These are phyloP conservation scores for Manis javanica DNA, from an alignment of 2,797 vertebrate genomes.

Conservation along the genomic window DNA sequence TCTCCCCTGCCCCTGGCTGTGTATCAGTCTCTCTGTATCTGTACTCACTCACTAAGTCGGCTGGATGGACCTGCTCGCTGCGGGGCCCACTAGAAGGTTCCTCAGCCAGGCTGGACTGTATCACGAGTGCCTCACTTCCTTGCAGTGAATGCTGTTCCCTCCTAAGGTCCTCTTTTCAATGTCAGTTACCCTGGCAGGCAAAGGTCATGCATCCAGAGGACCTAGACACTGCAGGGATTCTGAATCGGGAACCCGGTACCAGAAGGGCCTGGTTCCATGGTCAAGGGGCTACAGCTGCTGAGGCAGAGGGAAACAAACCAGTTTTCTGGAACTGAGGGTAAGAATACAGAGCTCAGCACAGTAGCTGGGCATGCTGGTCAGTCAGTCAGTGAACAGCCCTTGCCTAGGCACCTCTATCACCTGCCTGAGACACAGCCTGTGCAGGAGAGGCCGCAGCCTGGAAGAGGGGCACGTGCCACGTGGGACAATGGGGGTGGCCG, in stretches of 20 bases:
- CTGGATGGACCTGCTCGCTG: not conserved
- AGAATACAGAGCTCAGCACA: not conserved
- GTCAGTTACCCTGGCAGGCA: not conserved
- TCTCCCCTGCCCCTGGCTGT: not conserved
- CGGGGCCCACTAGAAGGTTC: not conserved
- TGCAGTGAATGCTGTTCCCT: not conserved
- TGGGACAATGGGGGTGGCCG: accelerated
- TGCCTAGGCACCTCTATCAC: not conserved
- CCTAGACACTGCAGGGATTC: not conserved
- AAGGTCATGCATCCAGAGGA: not conserved
- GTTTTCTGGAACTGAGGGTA: not conserved
- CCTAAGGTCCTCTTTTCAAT: not conserved
- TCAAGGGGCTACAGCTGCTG: not conserved
- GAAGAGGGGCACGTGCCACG: not conserved
- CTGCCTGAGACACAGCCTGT: not conserved
- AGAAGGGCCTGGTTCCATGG: not conserved
- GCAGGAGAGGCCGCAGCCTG: not conserved
- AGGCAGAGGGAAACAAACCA: too few relatives aligned
- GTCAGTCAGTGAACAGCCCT: not conserved
- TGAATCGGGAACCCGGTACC: not conserved
- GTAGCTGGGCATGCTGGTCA: not conserved
- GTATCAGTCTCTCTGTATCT: not conserved
- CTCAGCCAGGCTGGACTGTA: not conserved
- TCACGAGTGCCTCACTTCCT: not conserved
- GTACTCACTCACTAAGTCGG: not conserved